Evolutionary conservation across 2,888 invertebrate species (phyloP).

Genomic region (Troilus luridus): DNA sequence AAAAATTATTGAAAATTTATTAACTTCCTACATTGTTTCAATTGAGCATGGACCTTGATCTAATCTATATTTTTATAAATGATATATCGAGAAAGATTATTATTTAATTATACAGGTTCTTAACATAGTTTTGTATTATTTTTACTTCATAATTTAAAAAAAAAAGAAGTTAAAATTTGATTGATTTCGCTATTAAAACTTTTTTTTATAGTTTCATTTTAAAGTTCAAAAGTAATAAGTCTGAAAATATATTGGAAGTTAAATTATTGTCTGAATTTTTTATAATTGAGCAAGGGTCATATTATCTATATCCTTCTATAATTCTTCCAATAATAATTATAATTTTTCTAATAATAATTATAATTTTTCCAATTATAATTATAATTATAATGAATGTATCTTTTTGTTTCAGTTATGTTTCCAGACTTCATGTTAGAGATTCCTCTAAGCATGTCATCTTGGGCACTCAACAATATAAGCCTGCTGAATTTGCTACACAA

Average conservation of each 20-base stretch:
- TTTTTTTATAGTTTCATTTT: background rate
- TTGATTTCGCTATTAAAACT: background rate
- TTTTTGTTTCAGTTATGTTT: slow-evolving; percentile 82
- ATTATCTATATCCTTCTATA: too few relatives aligned
- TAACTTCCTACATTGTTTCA: too few relatives aligned
- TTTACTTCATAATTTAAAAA: too few relatives aligned
- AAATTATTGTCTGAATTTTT: background rate
- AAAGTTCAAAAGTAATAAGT: background rate
- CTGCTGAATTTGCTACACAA: slow-evolving; percentile 97
- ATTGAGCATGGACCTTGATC: too few relatives aligned
- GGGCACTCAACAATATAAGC: slow-evolving; percentile 98
- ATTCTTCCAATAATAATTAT: background rate
- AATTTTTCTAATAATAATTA: too few relatives aligned
- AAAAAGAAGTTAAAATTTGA: background rate
- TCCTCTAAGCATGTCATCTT: slow-evolving; percentile 96
- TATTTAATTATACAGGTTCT: too few relatives aligned
- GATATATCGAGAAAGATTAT: too few relatives aligned
- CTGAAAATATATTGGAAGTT: background rate
- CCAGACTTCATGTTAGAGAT: slow-evolving; percentile 92
- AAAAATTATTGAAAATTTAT: too few relatives aligned
- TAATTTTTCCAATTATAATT: too few relatives aligned
- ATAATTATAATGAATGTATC: background rate
- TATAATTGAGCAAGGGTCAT: background rate
- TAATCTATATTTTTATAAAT: too few relatives aligned
- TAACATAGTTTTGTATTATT: too few relatives aligned